Conservation (phyloP, 1,140 invertebrate genomes). For the Magallana angulata region DNA sequence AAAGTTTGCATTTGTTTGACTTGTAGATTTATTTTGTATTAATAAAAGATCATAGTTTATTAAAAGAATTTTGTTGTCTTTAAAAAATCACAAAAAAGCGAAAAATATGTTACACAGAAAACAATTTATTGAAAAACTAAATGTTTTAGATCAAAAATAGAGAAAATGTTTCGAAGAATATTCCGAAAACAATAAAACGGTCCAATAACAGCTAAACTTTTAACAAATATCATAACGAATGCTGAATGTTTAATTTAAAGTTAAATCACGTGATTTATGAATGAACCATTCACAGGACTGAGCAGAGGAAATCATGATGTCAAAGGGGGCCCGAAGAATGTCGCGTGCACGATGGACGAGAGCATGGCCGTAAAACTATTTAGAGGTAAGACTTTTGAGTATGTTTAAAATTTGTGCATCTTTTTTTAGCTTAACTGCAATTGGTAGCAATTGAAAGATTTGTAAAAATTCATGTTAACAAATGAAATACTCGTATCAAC, state of each 20-base stretch:
- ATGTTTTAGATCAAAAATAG: too few species aligned
- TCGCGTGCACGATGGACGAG: not conserved
- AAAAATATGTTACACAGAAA: too few species aligned
- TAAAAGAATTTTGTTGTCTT: not conserved
- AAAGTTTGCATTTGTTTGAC: slow-evolving; percentile 31
- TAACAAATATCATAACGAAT: too few species aligned
- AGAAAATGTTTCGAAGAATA: too few species aligned
- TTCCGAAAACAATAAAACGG: too few species aligned
- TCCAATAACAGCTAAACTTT: too few species aligned
- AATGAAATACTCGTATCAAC: not conserved
- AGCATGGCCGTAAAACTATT: slow-evolving; percentile 50
- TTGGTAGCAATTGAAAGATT: not conserved
- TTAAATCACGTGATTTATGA: not conserved
- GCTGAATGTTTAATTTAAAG: not conserved
- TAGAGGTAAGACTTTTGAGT: slow-evolving; percentile 41
- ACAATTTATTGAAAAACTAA: too few species aligned
- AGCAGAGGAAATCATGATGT: not conserved
- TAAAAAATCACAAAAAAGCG: not conserved
- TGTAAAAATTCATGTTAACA: not conserved
- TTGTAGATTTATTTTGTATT: slow-evolving; percentile 33
- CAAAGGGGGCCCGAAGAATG: not conserved
- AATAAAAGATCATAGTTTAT: slow-evolving; percentile 28
- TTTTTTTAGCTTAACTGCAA: not conserved
- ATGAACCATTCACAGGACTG: slow-evolving; percentile 22
- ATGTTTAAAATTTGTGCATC: not conserved